These are phyloP conservation scores for Hemistola chrysoprasaria DNA, from an alignment of 2,888 invertebrate species.

Conservation along the genomic window DNA sequence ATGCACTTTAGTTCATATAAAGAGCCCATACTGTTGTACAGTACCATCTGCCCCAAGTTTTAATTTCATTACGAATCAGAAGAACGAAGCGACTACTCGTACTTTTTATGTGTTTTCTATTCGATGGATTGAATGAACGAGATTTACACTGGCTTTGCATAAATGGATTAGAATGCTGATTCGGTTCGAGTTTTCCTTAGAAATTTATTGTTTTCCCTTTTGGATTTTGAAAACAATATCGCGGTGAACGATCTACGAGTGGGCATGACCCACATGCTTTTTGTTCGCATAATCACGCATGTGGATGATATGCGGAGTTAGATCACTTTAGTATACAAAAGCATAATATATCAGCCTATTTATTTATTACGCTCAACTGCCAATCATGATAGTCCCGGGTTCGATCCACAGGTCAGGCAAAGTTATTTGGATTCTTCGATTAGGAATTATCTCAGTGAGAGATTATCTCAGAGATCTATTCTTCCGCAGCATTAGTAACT, in stretches of 20 bases:
- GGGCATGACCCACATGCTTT: no score
- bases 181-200: conserved; percentile 26
- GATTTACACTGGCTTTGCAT: conserved; percentile 37
- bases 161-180: conserved; percentile 48
- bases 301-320: no score
- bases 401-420: no score
- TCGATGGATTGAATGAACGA: conserved; percentile 48
- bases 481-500: no score
- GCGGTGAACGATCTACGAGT: conserved; percentile 1
- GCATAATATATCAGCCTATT: no score
- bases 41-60: conserved; percentile 47
- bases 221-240: conserved; percentile 24
- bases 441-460: no score
- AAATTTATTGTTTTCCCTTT: conserved; percentile 29
- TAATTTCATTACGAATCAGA: conserved; percentile 59
- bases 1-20: conserved; percentile 5
- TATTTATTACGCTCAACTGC: no score
- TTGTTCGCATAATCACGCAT: no score
- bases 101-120: conserved; percentile 49
- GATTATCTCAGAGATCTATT: no score
- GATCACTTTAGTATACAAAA: no score
- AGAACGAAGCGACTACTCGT: conserved; percentile 45
- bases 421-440: no score
- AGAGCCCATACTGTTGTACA: conserved; percentile 6
- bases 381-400: no score